Base-by-base conservation (phyloP, 1,140 invertebrate species). In the Mycetomoellerius zeteki region DNA sequence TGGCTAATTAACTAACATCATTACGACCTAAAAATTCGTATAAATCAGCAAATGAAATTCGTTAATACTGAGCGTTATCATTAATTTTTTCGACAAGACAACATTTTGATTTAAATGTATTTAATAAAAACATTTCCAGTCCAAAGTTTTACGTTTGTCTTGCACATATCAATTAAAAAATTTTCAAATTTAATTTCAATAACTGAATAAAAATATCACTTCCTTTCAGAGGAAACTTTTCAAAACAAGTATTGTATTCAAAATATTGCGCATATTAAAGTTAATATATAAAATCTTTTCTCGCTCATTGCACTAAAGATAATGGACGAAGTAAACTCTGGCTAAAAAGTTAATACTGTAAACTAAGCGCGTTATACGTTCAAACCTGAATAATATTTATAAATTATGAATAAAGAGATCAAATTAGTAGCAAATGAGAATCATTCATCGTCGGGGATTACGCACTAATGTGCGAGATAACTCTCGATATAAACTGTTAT, bases 11-110 rank as follows among this genome's bases (percentile, higher is more conserved):
- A 43, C 8, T 37, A 19, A 52, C 37, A 27, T 21, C 27, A n/a
- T 71, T 54, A 60, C 60, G 52, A 58, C n/a, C n/a, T 62, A 73
- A 43, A 86, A 81, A 75, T 54, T 27, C 19, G 33, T 60, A 69
- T 6, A 86, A 85, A 88, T 27, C 37, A 78, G 67, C 43, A 60
- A 82, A 60, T 54, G 12, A 77, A 73, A 85, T 90, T 85, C 81
- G 65, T 72, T 88, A 90, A 88, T 90, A 90, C 89, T 90, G 89
- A 60, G 80, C 71, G 50, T 64, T 78, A 62, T 85, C 86, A n/a
- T 84, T 75, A 50, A 69, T 75, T 75, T 75, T 43, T 75, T 62
- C 27, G 75, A 19, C n/a, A 60, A 47, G 80, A 47, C 14, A 82
- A 71, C 64, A 71, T 6, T 69, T 80, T 71, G 21, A 81, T 56